These are phyloP conservation scores for Sebastiscus albofasciatus DNA, from an alignment of 2,797 vertebrate genomes.

Conservation along the genomic window DNA sequence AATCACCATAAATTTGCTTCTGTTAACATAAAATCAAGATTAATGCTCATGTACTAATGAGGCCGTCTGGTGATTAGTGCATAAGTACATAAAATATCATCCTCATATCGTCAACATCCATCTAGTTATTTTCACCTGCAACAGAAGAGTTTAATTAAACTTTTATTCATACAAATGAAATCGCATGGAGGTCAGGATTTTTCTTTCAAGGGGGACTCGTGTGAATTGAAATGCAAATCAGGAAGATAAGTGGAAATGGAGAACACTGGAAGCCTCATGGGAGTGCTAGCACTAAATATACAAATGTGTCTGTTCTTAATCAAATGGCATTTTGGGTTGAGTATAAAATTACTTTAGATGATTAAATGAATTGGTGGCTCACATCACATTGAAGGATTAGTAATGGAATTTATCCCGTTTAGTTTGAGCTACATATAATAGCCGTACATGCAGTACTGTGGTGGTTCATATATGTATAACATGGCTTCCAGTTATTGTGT, in stretches of 20 bases:
- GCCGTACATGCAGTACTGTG: constrained; percentile 1
- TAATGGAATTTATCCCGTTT: background rate
- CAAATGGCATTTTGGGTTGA: background rate
- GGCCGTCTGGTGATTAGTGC: background rate
- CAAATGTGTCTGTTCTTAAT: constrained; percentile 1
- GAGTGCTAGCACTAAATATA: constrained; percentile 8
- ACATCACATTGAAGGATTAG: constrained; percentile 15
- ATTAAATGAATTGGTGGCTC: background rate
- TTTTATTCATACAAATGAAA: constrained; percentile 1
- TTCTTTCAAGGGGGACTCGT: background rate
- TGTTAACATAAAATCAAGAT: background rate
- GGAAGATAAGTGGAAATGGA: background rate
- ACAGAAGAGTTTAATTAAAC: background rate
- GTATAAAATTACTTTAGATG: background rate
- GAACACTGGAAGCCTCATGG: constrained; percentile 2
- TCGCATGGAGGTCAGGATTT: background rate
- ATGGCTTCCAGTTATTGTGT: constrained; percentile 33
- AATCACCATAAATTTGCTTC: background rate
- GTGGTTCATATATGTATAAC: constrained; percentile 12
- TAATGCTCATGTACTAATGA: background rate
- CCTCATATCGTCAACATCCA: background rate
- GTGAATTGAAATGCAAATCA: background rate
- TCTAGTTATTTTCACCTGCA: background rate
- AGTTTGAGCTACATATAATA: constrained; percentile 4
- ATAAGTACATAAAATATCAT: background rate